Evolutionary conservation across 2,797 vertebrate species (phyloP).

Genomic region (Lagocephalus sceleratus): DNA sequence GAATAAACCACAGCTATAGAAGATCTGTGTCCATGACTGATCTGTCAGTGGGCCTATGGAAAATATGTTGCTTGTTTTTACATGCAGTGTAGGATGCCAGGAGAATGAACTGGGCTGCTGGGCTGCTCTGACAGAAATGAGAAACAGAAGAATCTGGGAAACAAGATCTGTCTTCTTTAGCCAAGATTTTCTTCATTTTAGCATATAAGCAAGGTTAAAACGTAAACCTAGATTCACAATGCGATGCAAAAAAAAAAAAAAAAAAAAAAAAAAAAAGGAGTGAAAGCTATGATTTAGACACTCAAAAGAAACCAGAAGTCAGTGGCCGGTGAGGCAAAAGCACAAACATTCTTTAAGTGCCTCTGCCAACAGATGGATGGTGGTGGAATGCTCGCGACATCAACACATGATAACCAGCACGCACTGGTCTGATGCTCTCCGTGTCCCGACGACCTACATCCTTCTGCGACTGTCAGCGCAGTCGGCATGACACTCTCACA

Average conservation of each 20-base stretch:
- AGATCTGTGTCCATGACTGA: conserved; percentile 15
- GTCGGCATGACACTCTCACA: conserved; percentile 49
- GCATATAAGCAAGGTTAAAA: neutral
- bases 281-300: neutral
- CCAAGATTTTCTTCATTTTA: neutral
- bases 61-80: conserved; percentile 62
- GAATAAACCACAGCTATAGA: conserved; percentile 11
- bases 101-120: conserved; percentile 22
- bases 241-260: conserved; percentile 7
- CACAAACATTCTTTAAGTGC: conserved; percentile 48
- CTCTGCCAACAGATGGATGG: conserved; percentile 58
- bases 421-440: conserved; percentile 35
- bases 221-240: neutral
- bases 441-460: conserved; percentile 35
- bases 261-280: conserved; percentile 7
- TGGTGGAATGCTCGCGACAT: conserved; percentile 49
- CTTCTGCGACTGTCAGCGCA: conserved; percentile 55
- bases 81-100: conserved; percentile 25
- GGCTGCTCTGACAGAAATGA: conserved; percentile 19
- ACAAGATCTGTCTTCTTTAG: neutral
- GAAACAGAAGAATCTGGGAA: conserved; percentile 15
- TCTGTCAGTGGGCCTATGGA: conserved; percentile 58
- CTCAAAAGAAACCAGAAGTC: neutral
- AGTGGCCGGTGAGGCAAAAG: conserved; percentile 15
- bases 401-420: conserved; percentile 20